phyloP scores from a whole-genome alignment of 2,113 vertebrate genomes.

The Microtus montanus region DNA sequence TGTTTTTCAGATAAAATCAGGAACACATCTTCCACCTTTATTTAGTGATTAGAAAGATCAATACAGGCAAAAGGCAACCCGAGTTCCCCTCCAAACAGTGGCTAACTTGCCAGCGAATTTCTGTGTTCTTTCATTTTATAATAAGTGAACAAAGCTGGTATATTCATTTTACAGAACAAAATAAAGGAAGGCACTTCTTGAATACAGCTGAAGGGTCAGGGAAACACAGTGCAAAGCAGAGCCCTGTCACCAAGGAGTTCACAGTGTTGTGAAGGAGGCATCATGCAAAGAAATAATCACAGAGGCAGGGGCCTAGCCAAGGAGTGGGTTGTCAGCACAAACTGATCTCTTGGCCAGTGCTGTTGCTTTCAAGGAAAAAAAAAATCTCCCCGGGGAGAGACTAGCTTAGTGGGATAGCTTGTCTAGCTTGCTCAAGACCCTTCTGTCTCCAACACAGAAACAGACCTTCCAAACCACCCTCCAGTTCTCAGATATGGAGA shows the following conservation, averaged over 20 bases:
- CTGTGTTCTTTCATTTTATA: background rate
- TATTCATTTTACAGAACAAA: background rate
- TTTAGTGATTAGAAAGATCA: background rate
- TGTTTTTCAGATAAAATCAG: conserved; percentile 34
- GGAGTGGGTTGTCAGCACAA: background rate
- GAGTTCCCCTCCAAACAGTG: background rate
- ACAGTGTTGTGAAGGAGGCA: background rate
- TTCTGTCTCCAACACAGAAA: background rate
- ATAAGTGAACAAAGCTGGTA: background rate
- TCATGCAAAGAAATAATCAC: background rate
- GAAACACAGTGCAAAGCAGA: background rate
- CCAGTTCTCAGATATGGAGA: background rate
- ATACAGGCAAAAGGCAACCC: background rate
- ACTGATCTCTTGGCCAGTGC: background rate
- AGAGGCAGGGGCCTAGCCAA: background rate
- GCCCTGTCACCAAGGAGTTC: background rate
- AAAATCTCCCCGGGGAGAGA: background rate
- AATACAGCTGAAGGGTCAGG: background rate
- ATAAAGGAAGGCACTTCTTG: conserved; percentile 23
- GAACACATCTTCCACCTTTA: background rate
- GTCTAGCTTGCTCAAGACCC: background rate
- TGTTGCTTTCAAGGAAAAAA: background rate
- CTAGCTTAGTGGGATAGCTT: background rate
- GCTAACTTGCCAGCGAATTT: background rate
- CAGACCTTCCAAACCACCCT: conserved; percentile 6